Base-by-base conservation (phyloP, 2,113 vertebrate species). In the Chloropsis cyanopogon region DNA sequence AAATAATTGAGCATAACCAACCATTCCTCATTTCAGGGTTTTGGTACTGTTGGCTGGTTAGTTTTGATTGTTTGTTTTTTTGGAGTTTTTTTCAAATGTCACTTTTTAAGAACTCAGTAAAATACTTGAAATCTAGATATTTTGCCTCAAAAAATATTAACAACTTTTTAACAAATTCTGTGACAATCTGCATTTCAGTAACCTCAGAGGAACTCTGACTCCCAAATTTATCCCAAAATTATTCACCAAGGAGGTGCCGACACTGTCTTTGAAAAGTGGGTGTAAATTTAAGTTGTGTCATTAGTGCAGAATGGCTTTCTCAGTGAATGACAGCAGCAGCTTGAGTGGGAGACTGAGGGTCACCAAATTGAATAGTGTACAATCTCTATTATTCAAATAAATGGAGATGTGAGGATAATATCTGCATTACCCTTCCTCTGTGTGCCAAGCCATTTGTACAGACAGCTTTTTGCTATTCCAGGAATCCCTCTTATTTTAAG, bases 11-110 rank as follows among this genome's bases (percentile, higher is more conserved):
- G 13, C 4, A 33, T 25, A 56, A 14, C 1, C 11, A 75, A 5
- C 12, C 2, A 56, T 28, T 61, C 8, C 10, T 78, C 10, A 8
- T 50, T 86, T 66, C 47, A 29, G 10, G 4, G 4, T 20, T 57
- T 57, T 47, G 18, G 0, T 3, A 22, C 16, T 54, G 1, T 35
- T 72, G 56, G 7, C 29, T 78, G 12, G 10, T 50, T 61, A 4
- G 0, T 79, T 86, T 52, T 22, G 25, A 12, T 33, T 20, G 4
- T 2, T 85, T 72, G 3, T 2, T 47, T 44, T 17, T 3, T 20
- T 11, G 7, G 0, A n/a, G 0, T 6, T n/a, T 41, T 57, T 46
- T 37, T 19, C 1, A 7, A 42, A 42, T 23, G 9, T 13, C 7
- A 35, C 31, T 54, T 81, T 49, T 50, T 39, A 64, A 72, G 5